Percentiles rank a stretch among this genome's conserved stretches.
Evolutionary conservation across 23 tunicate genomes (phyloP).

Genomic region (Phallusia fumigata): DNA sequence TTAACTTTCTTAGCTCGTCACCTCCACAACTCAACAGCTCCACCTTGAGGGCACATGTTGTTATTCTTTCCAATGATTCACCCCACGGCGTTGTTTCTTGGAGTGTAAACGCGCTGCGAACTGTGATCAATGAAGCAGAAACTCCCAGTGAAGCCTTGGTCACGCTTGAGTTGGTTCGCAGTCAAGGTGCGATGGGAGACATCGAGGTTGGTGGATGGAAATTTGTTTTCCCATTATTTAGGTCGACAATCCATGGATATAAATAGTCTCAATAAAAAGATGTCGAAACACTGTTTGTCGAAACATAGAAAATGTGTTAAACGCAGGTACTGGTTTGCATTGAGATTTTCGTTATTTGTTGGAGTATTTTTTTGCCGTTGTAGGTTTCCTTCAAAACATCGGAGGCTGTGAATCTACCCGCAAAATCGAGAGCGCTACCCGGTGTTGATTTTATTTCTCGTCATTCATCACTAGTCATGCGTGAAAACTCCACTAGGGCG

Average conservation of each 20-base stretch:
- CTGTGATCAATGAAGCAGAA: slow-evolving; percentile 62
- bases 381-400: slow-evolving; percentile 56
- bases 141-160: slow-evolving; percentile 39
- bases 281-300: no score
- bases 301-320: no score
- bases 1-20: slow-evolving; percentile 40
- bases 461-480: slow-evolving; percentile 41
- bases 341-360: no score
- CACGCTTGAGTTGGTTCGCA: slow-evolving; percentile 69
- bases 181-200: slow-evolving; percentile 88
- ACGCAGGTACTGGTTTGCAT: no score
- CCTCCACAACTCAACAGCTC: slow-evolving; percentile 37
- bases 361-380: no score
- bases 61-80: slow-evolving; percentile 72
- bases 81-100: slow-evolving; percentile 85
- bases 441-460: slow-evolving; percentile 68
- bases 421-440: slow-evolving; percentile 53
- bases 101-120: slow-evolving; percentile 56
- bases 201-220: slow-evolving; percentile 35
- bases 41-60: slow-evolving; percentile 44
- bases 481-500: slow-evolving; percentile 78
- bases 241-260: no score
- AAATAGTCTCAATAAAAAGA: no score
- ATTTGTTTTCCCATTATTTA: no score
- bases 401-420: slow-evolving; percentile 46